phyloP scores from a whole-genome alignment of 2,797 vertebrate species.

The Intellagama lesueurii region DNA sequence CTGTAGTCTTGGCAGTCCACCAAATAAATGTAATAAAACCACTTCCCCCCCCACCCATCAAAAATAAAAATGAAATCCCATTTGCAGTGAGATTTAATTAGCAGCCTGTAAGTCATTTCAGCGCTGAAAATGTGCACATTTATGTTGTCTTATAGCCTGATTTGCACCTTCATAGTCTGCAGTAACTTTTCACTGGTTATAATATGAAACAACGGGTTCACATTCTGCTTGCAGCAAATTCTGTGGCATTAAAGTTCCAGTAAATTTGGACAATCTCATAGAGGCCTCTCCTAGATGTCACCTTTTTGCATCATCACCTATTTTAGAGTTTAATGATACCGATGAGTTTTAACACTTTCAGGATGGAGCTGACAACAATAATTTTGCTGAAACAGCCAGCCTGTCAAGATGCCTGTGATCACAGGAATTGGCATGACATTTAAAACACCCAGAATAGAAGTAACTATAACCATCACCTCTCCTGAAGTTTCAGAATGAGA shows the following conservation, averaged over 20 bases:
- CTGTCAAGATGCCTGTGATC: constrained; percentile 41
- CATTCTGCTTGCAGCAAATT: constrained; percentile 29
- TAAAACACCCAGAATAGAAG: constrained; percentile 49
- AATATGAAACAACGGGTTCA: constrained; percentile 33
- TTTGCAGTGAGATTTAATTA: constrained; percentile 74
- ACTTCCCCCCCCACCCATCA: constrained; percentile 66
- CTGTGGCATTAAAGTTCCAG: constrained; percentile 28
- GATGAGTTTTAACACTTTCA: background rate
- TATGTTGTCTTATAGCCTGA: constrained; percentile 55
- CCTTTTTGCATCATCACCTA: constrained; percentile 43
- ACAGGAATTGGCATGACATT: constrained; percentile 54
- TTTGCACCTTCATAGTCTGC: constrained; percentile 61
- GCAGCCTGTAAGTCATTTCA: constrained; percentile 65
- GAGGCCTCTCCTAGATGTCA: constrained; percentile 23
- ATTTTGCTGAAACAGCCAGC: constrained; percentile 51
- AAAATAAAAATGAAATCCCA: constrained; percentile 75
- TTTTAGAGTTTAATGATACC: constrained; percentile 15
- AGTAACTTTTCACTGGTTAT: constrained; percentile 28
- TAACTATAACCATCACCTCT: constrained; percentile 24
- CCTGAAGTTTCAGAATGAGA: constrained; percentile 49
- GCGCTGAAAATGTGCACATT: constrained; percentile 64
- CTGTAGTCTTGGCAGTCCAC: constrained; percentile 65
- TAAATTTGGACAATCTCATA: constrained; percentile 34
- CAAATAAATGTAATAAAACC: constrained; percentile 75
- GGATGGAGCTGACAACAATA: constrained; percentile 37